phyloP scores from a whole-genome alignment of 2,797 vertebrate genomes.

The Bovichtus variegatus region DNA sequence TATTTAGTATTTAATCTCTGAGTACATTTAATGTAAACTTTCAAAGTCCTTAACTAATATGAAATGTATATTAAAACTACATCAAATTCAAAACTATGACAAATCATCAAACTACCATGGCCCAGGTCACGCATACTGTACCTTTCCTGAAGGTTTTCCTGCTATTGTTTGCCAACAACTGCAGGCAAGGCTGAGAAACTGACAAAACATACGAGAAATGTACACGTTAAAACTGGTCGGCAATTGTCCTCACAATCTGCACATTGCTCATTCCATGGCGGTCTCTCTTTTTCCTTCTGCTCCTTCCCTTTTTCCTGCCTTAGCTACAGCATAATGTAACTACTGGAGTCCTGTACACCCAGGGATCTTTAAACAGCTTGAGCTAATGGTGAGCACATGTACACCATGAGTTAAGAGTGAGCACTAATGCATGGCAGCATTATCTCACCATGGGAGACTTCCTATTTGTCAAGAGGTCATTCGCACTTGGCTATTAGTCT shows the following conservation, averaged over 20 bases:
- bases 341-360: background rate
- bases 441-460: background rate
- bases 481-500: background rate
- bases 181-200: slow-evolving; percentile 93
- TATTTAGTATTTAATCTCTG: background rate
- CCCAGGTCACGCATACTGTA: slow-evolving; percentile 64
- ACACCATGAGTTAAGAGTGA: too few relatives aligned
- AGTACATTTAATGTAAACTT: background rate
- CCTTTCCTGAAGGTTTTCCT: slow-evolving; percentile 89
- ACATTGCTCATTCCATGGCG: background rate
- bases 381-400: background rate
- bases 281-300: background rate
- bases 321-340: background rate
- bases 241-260: background rate
- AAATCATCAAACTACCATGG: background rate
- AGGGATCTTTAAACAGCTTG: background rate
- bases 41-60: background rate
- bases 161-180: slow-evolving; percentile 90
- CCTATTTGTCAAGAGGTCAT: background rate
- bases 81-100: background rate
- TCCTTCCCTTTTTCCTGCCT: background rate
- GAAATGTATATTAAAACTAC: background rate
- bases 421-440: background rate
- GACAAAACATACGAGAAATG: slow-evolving; percentile 47
- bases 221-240: background rate